Evolutionary conservation across 1,140 invertebrate species (phyloP).

Genomic region (Bombyx mandarina): DNA sequence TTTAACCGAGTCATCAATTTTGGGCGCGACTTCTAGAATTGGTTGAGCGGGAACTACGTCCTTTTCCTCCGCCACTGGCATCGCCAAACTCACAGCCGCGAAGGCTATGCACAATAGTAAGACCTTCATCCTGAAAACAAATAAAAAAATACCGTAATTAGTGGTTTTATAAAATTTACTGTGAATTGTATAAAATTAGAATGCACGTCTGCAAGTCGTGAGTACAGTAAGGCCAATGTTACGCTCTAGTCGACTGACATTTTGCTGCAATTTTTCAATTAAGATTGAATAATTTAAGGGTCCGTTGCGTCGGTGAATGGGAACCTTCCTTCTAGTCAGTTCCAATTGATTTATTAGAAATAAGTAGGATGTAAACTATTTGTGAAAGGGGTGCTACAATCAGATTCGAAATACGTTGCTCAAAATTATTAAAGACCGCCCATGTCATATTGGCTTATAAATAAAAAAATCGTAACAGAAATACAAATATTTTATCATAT

Average conservation of each 20-base stretch:
- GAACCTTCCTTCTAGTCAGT: conserved; percentile 36
- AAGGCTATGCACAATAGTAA: conserved; percentile 62
- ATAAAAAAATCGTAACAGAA: no score
- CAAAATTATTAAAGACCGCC: no score
- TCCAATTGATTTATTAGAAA: conserved; percentile 42
- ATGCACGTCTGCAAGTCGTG: conserved; percentile 54
- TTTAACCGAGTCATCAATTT: conserved; percentile 28
- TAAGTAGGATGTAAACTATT: conserved; percentile 59
- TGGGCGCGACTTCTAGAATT: conserved; percentile 24
- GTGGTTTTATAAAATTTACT: conserved; percentile 33
- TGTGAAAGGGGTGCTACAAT: conserved; percentile 40
- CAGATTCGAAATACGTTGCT: no score
- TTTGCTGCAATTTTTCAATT: conserved; percentile 62
- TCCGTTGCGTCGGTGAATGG: conserved; percentile 34
- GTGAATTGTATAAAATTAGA: conserved; percentile 29
- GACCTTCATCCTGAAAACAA: conserved; percentile 65
- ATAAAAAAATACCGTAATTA: conserved; percentile 37
- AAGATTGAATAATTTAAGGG: conserved; percentile 60
- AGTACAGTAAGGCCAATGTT: conserved; percentile 64
- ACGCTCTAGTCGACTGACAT: conserved; percentile 44
- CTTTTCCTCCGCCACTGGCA: conserved; percentile 61
- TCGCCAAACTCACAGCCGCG: conserved; percentile 53
- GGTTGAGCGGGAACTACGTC: conserved; percentile 26
- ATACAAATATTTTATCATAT: no score
- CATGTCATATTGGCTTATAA: no score